These are phyloP conservation scores for Aleadryas rufinucha DNA, from an alignment of 2,113 vertebrate species.

Conservation along the genomic window DNA sequence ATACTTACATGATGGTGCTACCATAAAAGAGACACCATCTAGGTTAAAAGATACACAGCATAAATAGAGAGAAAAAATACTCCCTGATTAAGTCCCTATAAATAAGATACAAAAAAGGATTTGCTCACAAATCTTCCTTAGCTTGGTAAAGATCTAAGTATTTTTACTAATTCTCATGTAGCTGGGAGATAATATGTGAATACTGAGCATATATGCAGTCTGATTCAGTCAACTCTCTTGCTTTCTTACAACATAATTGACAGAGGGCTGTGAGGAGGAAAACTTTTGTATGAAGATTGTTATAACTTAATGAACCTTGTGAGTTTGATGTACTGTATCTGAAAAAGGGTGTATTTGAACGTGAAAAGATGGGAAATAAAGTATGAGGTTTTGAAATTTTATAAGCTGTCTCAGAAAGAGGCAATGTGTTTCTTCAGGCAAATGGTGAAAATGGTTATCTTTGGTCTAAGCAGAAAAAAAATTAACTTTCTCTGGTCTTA, in stretches of 20 bases:
- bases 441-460: background rate
- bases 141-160: background rate
- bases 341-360: background rate
- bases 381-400: slow-evolving; percentile 3
- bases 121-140: background rate
- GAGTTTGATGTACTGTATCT: background rate
- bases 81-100: background rate
- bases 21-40: background rate
- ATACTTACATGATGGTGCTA: background rate
- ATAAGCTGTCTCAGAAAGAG: background rate
- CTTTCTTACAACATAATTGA: slow-evolving; percentile 9
- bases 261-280: background rate
- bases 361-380: background rate
- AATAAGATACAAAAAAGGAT: background rate
- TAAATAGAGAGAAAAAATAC: background rate
- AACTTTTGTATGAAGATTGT: background rate
- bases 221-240: background rate
- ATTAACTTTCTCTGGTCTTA: background rate
- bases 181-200: background rate
- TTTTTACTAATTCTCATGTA: background rate
- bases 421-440: background rate
- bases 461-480: background rate
- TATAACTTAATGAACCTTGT: slow-evolving; percentile 19
- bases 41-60: background rate
- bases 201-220: background rate